Evolutionary conservation across 2,113 vertebrate species (phyloP).

Genomic region (Carassius gibelio): DNA sequence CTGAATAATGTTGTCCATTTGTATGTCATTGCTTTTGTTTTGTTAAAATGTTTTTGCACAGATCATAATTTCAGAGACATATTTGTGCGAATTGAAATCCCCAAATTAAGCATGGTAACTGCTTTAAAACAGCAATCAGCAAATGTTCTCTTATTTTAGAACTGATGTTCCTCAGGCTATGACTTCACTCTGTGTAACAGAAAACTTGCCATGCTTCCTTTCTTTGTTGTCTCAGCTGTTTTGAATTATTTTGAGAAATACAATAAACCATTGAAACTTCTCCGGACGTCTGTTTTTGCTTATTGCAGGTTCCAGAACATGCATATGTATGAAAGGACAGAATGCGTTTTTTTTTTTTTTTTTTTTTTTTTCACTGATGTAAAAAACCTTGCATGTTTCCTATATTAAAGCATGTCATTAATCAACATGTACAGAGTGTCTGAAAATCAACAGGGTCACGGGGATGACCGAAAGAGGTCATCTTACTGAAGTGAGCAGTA

Average conservation of each 20-base stretch:
- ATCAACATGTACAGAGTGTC: slow-evolving; percentile 1
- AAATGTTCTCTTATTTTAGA: slow-evolving; percentile 1
- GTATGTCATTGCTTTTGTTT: neutral
- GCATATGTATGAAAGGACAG: neutral
- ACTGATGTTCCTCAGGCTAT: neutral
- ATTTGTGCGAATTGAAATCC: neutral
- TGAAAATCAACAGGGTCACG: neutral
- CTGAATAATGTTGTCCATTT: neutral
- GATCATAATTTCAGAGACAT: neutral
- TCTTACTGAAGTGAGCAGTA: neutral
- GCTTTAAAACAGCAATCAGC: neutral
- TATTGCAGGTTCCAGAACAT: neutral
- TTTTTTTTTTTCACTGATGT: neutral
- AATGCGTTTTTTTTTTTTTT: neutral
- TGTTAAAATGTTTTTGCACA: neutral
- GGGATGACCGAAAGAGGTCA: neutral
- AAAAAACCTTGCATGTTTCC: neutral
- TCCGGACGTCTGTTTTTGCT: neutral
- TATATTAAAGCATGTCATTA: neutral
- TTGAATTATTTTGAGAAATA: slow-evolving; percentile 9
- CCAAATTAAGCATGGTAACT: neutral
- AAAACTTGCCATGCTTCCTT: slow-evolving; percentile 3
- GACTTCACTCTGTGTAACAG: neutral
- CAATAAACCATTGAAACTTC: slow-evolving; percentile 24
- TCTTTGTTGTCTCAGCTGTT: slow-evolving; percentile 17